These are phyloP conservation scores for Scaptomyza flava DNA, from an alignment of 2,888 invertebrate species.

Conservation along the genomic window DNA sequence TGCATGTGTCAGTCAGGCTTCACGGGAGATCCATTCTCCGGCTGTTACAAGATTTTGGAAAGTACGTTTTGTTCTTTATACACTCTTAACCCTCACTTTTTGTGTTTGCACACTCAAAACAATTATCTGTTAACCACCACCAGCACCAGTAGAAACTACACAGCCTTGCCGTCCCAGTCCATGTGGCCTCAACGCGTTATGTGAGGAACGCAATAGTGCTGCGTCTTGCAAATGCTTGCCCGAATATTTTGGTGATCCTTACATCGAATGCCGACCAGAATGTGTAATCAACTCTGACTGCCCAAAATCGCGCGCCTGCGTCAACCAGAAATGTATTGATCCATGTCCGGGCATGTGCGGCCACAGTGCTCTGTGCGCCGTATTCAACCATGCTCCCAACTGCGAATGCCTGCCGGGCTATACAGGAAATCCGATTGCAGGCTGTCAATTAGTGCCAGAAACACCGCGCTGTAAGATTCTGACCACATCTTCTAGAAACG, in stretches of 20 bases:
- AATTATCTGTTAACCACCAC: slow-evolving; percentile 33
- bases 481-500: slow-evolving; percentile 11
- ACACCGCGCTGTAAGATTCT: slow-evolving; percentile 80
- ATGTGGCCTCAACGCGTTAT: slow-evolving; percentile 89
- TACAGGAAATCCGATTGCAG: slow-evolving; percentile 87
- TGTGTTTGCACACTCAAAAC: slow-evolving; percentile 13
- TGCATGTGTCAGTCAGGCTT: slow-evolving; percentile 86
- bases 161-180: slow-evolving; percentile 88
- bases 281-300: slow-evolving; percentile 89
- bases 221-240: slow-evolving; percentile 88
- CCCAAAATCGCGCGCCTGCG: slow-evolving; percentile 87
- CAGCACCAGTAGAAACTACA: slow-evolving; percentile 85
- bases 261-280: slow-evolving; percentile 88
- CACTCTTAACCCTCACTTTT: neutral
- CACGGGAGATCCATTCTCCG: slow-evolving; percentile 88
- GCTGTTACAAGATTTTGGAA: slow-evolving; percentile 84
- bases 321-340: slow-evolving; percentile 91
- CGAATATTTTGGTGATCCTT: slow-evolving; percentile 88
- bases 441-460: slow-evolving; percentile 83
- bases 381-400: slow-evolving; percentile 88
- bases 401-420: slow-evolving; percentile 87
- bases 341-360: slow-evolving; percentile 94
- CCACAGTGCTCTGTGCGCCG: slow-evolving; percentile 90
- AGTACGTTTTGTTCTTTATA: slow-evolving; percentile 84
- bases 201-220: slow-evolving; percentile 87